These are phyloP conservation scores for Pseudopipra pipra DNA, from an alignment of 2,113 vertebrate genomes.

Conservation along the genomic window DNA sequence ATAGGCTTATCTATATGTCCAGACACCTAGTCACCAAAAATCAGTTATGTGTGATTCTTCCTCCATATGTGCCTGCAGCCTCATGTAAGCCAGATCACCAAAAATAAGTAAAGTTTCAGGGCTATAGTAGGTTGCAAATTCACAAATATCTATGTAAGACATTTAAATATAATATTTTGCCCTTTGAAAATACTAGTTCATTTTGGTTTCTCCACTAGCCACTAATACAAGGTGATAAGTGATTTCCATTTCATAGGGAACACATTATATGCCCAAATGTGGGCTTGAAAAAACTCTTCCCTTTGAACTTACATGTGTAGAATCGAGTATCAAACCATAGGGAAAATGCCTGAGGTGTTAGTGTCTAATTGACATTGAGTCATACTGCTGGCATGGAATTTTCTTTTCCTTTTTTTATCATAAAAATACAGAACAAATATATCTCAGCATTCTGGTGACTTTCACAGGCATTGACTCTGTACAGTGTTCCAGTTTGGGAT, in stretches of 20 bases:
- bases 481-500: not conserved
- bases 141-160: not conserved
- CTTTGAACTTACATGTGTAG: conserved; percentile 3
- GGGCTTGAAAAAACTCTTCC: not conserved
- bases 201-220: not conserved
- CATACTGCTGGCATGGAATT: not conserved
- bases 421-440: conserved; percentile 10
- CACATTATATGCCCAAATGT: not conserved
- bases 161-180: not conserved
- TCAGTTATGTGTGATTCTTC: not conserved
- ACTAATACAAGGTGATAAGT: not conserved
- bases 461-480: not conserved
- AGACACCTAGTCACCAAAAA: not conserved
- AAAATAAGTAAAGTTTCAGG: not conserved
- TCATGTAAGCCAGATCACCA: not conserved
- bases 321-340: conserved; percentile 20
- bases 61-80: not conserved
- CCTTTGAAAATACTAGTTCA: not conserved
- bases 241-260: conserved; percentile 40
- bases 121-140: not conserved
- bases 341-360: conserved; percentile 29
- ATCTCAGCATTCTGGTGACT: not conserved
- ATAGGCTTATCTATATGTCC: not conserved
- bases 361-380: conserved; percentile 46
- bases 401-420: not conserved